Base-by-base conservation (phyloP, 92 coral and sea anemone genomes). In the Anthopleura xanthogrammica region DNA sequence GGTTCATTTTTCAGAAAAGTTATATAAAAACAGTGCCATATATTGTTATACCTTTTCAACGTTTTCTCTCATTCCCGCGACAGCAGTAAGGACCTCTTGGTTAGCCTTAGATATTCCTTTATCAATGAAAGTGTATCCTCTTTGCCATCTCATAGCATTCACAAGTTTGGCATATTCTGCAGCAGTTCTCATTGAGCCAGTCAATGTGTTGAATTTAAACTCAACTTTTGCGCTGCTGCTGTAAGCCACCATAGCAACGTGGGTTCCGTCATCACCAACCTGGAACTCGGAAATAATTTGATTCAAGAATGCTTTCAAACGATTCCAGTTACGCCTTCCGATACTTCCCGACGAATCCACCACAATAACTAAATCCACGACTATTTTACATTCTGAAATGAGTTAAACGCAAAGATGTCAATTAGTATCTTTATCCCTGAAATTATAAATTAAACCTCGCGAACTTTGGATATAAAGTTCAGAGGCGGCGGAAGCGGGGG, bases 311-410 rank as follows among this genome's bases (percentile, higher is more conserved):
- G 48, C 20, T 57, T 80, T 89, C 85, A 83, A 60, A 11, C 40
- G 66, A 0, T 17, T 43, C 87, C 86, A 86, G 79, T 86, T 89
- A 39, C 75, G 50, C 29, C 92, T 54, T 16, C 92, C 83, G 41
- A 89, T 89, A 50, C 92, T 89, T 17, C 92, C 92, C 23, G 92
- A 89, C 3, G 92, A 86, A 55, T 89, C 92, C n/a, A 89, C 87
- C 52, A 89, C 82, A 36, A 89, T 79, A n/a, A 82, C 92, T 22
- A 89, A 64, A 48, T 89, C 92, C 1, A 79, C 87, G 16, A 64
- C 77, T 50, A 71, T 56, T 68, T 77, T 89, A 72, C 91, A 89
- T 55, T 57, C 88, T 76, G 41, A 16, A 65, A 23, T 23, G 17
- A 1, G 19, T 54, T 54, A 13, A 54, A 54, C 14, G 2, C 17